Evolutionary conservation across 2,888 invertebrate genomes (phyloP).

Genomic region (Oscheius sp.): DNA sequence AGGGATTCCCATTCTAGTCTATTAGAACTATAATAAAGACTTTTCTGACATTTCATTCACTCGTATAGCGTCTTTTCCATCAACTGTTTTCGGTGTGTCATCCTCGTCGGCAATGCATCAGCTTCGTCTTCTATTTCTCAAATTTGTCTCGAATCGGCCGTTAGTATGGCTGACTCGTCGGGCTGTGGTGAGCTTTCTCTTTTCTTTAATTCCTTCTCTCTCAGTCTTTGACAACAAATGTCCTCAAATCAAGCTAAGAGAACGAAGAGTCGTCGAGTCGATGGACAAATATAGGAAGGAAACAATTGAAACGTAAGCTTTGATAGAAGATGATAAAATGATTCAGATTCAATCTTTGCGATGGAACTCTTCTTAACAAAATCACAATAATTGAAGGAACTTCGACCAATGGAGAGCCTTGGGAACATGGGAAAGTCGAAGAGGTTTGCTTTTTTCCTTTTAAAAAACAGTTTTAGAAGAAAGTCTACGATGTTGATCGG

Average conservation of each 20-base stretch:
- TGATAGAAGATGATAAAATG: background rate
- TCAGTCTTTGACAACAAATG: constrained; percentile 9
- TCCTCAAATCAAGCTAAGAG: constrained; percentile 2
- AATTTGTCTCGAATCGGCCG: background rate
- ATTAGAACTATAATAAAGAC: background rate
- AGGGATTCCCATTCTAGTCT: background rate
- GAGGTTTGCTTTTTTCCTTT: background rate
- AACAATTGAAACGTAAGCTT: background rate
- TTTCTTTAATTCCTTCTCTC: background rate
- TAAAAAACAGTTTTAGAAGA: background rate
- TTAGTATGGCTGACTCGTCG: constrained; percentile 13
- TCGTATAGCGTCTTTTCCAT: constrained; percentile 15
- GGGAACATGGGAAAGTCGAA: background rate
- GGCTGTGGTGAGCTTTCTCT: constrained; percentile 17
- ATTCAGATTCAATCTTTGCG: constrained; percentile 4
- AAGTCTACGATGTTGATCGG: background rate
- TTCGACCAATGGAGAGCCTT: background rate
- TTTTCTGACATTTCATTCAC: background rate
- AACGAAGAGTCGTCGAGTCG: constrained; percentile 3
- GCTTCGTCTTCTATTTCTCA: constrained; percentile 5
- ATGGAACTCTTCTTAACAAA: constrained; percentile 13
- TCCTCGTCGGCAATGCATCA: background rate
- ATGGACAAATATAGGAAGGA: constrained; percentile 19
- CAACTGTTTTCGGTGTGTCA: constrained; percentile 22
- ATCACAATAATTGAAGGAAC: constrained; percentile 5